Conservation (phyloP, 1,140 invertebrate species). For the Cotesia glomerata region DNA sequence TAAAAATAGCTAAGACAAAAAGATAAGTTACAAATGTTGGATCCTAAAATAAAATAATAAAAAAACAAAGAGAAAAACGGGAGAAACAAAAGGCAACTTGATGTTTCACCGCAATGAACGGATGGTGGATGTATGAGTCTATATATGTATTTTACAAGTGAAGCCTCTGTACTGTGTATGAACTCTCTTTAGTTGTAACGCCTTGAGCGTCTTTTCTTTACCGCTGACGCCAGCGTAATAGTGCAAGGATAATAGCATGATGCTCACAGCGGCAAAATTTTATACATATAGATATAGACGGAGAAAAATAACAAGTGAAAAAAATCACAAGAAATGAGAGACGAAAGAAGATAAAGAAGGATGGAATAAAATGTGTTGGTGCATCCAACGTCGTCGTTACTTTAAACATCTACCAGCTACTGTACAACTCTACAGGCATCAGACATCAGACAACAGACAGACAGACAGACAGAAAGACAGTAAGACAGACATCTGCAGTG, state of each 20-base stretch:
- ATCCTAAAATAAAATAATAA: not conserved
- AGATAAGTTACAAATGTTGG: too few species aligned
- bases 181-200: slow-evolving; percentile 20
- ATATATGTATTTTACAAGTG: too few species aligned
- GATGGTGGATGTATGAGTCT: not conserved
- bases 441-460: not conserved
- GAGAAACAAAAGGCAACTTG: slow-evolving; percentile 20
- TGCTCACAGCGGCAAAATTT: slow-evolving; percentile 31
- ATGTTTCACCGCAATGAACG: slow-evolving; percentile 17
- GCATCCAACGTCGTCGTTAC: too few species aligned
- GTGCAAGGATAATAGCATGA: slow-evolving; percentile 32
- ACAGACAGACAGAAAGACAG: not conserved
- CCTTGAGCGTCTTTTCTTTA: slow-evolving; percentile 23
- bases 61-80: slow-evolving; percentile 3
- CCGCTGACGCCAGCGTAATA: slow-evolving; percentile 32
- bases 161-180: not conserved
- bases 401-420: too few species aligned
- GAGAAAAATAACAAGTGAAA: not conserved
- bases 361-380: too few species aligned
- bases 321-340: not conserved
- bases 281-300: not conserved
- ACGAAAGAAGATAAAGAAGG: slow-evolving; percentile 1
- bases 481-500: not conserved
- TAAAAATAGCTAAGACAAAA: not conserved
- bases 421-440: too few species aligned